Evolutionary conservation across 2,888 invertebrate genomes (phyloP).

Genomic region (Mylabris sibirica): DNA sequence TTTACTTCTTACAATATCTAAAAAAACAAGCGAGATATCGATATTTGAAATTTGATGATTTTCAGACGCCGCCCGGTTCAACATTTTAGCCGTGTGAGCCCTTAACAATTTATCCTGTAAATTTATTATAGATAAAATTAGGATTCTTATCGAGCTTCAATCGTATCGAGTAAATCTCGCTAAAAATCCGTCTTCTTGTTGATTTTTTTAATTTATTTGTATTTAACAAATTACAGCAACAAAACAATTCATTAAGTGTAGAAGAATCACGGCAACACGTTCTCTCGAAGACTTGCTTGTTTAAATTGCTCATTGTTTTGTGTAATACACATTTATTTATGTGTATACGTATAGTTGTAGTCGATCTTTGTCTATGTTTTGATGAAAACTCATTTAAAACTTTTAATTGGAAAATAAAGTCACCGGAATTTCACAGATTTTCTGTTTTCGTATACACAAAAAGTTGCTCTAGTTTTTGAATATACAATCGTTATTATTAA

Average conservation of each 20-base stretch:
- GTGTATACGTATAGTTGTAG: background rate
- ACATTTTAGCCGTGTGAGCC: too few relatives aligned
- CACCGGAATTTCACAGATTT: background rate
- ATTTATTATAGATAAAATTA: background rate
- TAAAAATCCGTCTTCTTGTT: too few relatives aligned
- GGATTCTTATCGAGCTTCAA: background rate
- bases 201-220: too few relatives aligned
- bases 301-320: background rate
- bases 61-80: too few relatives aligned
- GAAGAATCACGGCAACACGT: background rate
- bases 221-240: background rate
- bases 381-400: background rate
- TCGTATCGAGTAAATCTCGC: too few relatives aligned
- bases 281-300: background rate
- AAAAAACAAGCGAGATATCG: too few relatives aligned
- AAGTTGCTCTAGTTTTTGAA: background rate
- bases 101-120: background rate
- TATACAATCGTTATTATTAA: background rate
- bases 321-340: too few relatives aligned
- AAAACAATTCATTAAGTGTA: background rate
- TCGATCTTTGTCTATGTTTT: constrained; percentile 2
- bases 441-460: background rate
- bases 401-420: constrained; percentile 14
- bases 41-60: too few relatives aligned
- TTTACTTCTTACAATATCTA: too few relatives aligned